Conservation (phyloP, 2,113 vertebrate species). For the Mungos mungo region DNA sequence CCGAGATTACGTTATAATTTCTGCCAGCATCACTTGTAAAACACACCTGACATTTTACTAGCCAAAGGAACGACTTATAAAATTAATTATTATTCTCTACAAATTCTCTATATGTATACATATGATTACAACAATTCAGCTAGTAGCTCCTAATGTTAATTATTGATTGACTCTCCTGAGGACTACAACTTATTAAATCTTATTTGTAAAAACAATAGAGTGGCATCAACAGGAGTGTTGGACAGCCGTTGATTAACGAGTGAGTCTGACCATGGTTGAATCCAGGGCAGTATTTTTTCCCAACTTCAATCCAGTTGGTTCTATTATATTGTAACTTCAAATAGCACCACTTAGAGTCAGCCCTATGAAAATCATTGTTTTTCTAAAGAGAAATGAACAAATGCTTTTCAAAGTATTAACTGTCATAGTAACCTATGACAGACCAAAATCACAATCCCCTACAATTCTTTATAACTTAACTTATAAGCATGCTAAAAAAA, state of each 20-base stretch:
- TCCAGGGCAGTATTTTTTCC: neutral
- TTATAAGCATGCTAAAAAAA: neutral
- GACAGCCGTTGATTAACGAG: neutral
- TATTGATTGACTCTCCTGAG: neutral
- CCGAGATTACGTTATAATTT: constrained; percentile 43
- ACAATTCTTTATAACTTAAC: neutral
- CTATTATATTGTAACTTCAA: neutral
- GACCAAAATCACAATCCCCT: neutral
- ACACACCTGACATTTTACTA: neutral
- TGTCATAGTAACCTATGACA: neutral
- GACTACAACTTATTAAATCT: neutral
- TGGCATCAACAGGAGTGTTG: neutral
- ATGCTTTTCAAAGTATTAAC: neutral
- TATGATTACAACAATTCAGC: neutral
- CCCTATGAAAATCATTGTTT: neutral
- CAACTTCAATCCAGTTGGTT: neutral
- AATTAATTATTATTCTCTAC: constrained; percentile 40
- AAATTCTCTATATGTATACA: neutral
- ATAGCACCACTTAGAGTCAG: neutral
- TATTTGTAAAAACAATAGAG: neutral
- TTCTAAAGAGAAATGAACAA: constrained; percentile 27
- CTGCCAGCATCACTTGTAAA: neutral
- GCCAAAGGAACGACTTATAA: neutral
- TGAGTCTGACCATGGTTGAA: neutral
- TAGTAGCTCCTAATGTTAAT: neutral